A percentile compares a stretch with the other conserved stretches of the same genome.
These are phyloP conservation scores for Anneissia japonica DNA, from an alignment of 35 echinoderm and acorn worm species.

Conservation along the genomic window DNA sequence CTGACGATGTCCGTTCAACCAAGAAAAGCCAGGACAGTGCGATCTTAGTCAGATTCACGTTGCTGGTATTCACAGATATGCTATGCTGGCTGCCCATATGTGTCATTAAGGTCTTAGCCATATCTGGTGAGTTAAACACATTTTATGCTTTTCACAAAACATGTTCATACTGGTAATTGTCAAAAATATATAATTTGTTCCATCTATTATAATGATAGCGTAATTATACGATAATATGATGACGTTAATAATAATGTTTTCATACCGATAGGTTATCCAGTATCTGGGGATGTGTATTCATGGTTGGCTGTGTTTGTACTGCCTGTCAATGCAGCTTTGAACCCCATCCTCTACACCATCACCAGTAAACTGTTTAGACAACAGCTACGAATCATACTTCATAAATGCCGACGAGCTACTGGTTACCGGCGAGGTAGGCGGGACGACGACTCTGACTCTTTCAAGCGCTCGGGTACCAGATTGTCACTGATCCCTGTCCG, in stretches of 20 bases:
- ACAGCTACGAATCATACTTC: conserved; percentile 34
- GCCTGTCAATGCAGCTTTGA: conserved; percentile 76
- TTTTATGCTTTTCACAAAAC: too few species aligned
- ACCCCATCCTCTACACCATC: conserved; percentile 91
- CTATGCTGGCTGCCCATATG: conserved; percentile 98
- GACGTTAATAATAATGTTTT: background rate
- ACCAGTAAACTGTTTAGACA: conserved; percentile 83
- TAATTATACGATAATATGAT: background rate
- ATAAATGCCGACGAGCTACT: conserved; percentile 5
- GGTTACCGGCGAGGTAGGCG: conserved; percentile 17
- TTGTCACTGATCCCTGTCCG: conserved; percentile 45
- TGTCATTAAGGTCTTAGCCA: conserved; percentile 75
- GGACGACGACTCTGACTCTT: conserved; percentile 36
- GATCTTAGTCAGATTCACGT: conserved; percentile 70
- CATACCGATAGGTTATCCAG: conserved; percentile 21
- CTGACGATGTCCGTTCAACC: conserved; percentile 78
- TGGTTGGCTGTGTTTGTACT: conserved; percentile 97
- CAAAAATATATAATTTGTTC: background rate
- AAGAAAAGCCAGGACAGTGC: conserved; percentile 87
- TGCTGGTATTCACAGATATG: conserved; percentile 90
- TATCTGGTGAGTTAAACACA: conserved; percentile 64
- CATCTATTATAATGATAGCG: background rate
- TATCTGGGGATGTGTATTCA: conserved; percentile 60
- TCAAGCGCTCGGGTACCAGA: conserved; percentile 45
- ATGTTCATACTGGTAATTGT: too few species aligned